phyloP scores from a whole-genome alignment of 1,140 invertebrate species.

The Conus betulinus region DNA sequence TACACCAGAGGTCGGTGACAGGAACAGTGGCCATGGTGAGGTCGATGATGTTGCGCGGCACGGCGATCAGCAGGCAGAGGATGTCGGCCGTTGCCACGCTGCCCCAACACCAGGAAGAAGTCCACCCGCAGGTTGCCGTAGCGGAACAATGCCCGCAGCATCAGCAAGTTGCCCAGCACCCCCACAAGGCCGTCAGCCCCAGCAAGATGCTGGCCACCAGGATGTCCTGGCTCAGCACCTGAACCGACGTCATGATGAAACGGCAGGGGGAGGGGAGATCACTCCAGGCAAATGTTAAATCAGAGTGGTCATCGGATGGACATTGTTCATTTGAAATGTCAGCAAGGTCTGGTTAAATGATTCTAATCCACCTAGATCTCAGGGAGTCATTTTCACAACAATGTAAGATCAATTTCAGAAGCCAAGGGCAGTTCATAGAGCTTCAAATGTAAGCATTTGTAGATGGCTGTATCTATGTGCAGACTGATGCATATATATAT shows the following conservation, averaged over 20 bases:
- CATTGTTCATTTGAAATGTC: no score
- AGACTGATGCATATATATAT: no score
- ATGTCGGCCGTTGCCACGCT: constrained; percentile 63
- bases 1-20: constrained; percentile 62
- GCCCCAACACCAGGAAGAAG: constrained; percentile 63
- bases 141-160: constrained; percentile 58
- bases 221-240: constrained; percentile 40
- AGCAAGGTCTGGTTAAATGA: no score
- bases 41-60: constrained; percentile 60
- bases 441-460: no score
- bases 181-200: constrained; percentile 64
- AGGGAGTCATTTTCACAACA: no score
- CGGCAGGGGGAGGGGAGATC: background rate
- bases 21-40: constrained; percentile 43
- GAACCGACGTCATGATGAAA: background rate
- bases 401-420: no score
- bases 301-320: background rate
- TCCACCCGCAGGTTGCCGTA: constrained; percentile 60
- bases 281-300: background rate
- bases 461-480: no score
- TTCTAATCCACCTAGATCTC: no score
- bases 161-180: constrained; percentile 63
- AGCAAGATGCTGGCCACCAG: constrained; percentile 59
- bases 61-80: constrained; percentile 55
- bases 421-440: no score